phyloP scores from a whole-genome alignment of 2,797 vertebrate genomes.

The Epinephelus awoara region DNA sequence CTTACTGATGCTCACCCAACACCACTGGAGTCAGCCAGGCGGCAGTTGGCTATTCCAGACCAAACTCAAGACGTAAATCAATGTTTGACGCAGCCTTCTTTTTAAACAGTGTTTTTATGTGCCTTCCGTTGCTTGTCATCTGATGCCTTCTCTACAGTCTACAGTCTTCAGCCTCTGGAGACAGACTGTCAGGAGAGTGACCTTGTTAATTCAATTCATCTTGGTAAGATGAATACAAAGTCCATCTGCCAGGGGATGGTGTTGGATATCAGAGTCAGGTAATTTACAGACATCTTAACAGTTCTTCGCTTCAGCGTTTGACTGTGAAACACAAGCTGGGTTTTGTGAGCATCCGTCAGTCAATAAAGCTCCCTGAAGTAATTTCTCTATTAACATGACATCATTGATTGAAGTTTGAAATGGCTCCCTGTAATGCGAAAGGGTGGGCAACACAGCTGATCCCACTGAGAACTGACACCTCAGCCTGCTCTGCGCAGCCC shows the following conservation, averaged over 20 bases:
- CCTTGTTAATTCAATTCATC: slow-evolving; percentile 70
- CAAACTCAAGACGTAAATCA: slow-evolving; percentile 56
- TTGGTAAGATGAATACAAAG: slow-evolving; percentile 60
- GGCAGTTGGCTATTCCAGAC: slow-evolving; percentile 18
- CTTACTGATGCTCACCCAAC: neutral
- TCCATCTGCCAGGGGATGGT: slow-evolving; percentile 30
- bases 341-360: neutral
- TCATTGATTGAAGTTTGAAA: slow-evolving; percentile 3
- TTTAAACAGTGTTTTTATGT: slow-evolving; percentile 38
- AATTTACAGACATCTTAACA: slow-evolving; percentile 48
- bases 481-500: neutral
- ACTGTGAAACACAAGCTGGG: slow-evolving; percentile 1
- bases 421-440: neutral
- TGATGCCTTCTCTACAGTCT: slow-evolving; percentile 56
- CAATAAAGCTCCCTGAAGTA: slow-evolving; percentile 17
- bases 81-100: slow-evolving; percentile 27
- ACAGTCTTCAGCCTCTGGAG: slow-evolving; percentile 49
- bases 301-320: slow-evolving; percentile 2
- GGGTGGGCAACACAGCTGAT: neutral
- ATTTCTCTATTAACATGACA: neutral
- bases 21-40: slow-evolving; percentile 18
- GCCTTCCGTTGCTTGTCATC: slow-evolving; percentile 57
- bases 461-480: neutral
- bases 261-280: slow-evolving; percentile 41
- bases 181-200: slow-evolving; percentile 58